Conservation (phyloP, 2,888 invertebrate genomes). For the Leptopilina drosophilae region DNA sequence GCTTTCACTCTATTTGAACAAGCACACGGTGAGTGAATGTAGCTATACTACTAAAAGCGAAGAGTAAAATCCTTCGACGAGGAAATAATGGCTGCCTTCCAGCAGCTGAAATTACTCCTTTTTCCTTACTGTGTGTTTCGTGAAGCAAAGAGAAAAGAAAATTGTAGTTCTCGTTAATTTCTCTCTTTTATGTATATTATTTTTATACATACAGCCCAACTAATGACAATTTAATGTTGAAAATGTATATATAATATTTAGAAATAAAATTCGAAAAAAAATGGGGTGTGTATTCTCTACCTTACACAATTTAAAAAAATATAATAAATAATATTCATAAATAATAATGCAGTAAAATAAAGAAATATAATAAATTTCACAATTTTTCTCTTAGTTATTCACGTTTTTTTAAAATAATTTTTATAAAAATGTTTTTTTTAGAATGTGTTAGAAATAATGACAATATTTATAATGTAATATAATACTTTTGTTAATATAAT, state of each 20-base stretch:
- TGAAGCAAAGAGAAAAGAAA: slow-evolving; percentile 10
- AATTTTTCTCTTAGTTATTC: too few species aligned
- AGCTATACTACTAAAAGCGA: slow-evolving; percentile 26
- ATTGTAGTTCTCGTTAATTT: slow-evolving; percentile 2
- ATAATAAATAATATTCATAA: too few species aligned
- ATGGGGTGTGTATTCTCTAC: too few species aligned
- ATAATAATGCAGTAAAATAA: too few species aligned
- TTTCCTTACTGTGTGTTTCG: not conserved
- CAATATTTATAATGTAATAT: too few species aligned
- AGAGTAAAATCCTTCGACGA: slow-evolving; percentile 36
- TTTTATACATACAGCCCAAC: not conserved
- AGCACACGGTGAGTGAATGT: not conserved
- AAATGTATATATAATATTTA: not conserved
- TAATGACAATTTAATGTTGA: slow-evolving; percentile 4
- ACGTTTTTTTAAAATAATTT: too few species aligned
- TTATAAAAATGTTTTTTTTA: too few species aligned
- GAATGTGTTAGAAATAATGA: too few species aligned
- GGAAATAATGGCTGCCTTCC: slow-evolving; percentile 32
- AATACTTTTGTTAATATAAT: too few species aligned
- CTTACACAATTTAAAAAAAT: too few species aligned
- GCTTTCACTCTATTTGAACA: slow-evolving; percentile 29
- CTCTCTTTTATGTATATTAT: not conserved
- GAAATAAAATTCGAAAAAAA: too few species aligned
- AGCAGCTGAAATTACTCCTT: slow-evolving; percentile 22
- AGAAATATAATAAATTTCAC: too few species aligned